Base-by-base conservation (phyloP, 1,140 invertebrate genomes). In the Lucilia sericata region DNA sequence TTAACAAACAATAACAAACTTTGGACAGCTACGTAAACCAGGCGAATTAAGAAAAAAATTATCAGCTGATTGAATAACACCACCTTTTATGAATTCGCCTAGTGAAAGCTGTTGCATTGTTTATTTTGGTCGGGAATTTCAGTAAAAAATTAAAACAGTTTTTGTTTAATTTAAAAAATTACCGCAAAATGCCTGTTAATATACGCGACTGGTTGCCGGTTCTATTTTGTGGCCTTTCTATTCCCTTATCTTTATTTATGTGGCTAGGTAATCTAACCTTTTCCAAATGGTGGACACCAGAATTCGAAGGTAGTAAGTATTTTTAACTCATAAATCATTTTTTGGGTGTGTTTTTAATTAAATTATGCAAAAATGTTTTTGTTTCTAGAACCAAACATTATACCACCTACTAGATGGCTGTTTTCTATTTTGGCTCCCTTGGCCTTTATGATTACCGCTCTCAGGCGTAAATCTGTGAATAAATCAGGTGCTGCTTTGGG, bases 381-480 rank as follows among this genome's bases (percentile, higher is more conserved):
- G 86, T 87, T 92, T 92, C 84, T 89, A 95, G 95, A 94, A 89
- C 90, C 93, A 85, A 89, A 92, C 78, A 92, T 94, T 8, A 94
- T 96, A 86, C 93, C 95, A 30, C 96, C 96, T 21, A 93, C 93
- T 86, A 92, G 96, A 89, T 97, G 96, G 95, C 88, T 97, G 12
- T 90, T 93, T 5, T 93, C 96, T 0, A 94, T 94, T 19, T 85
- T 96, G 17, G 92, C 95, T 83, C 95, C 96, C 9, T 87, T 96
- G n/a, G 84, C 93, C 0, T 93, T 96, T 85, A 92, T 93, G 75
- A 87, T 92, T 1, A 94, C 94, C 92, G 96, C 95, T 0, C 89
- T 95, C 49, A 93, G 91, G 83, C 94, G 92, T 84, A 94, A 94
- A 85, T 95, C 94, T 88, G 88, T 97, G 0, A 94, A 93, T 87